Base-by-base conservation (phyloP, 2,888 invertebrate species). In the Linnaemya tessellans region DNA sequence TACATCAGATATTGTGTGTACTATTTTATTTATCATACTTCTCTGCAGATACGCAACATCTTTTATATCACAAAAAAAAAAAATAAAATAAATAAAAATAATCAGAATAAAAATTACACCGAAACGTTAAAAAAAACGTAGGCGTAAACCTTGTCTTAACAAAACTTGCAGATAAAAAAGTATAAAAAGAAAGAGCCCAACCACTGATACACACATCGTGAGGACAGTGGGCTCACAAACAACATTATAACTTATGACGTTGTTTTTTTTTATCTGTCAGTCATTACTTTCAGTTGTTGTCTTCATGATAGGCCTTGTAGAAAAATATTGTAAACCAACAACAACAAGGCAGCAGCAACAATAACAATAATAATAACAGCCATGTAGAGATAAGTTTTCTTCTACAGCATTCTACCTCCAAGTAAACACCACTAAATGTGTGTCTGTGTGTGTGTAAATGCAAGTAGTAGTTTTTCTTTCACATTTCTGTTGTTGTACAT, bases 221-320 rank as follows among this genome's bases (percentile, higher is more conserved):
- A 20, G 35, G 35, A 35, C 38, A 51, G 15, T 15, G 43, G 54
- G 15, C 13, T 64, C 25, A 56, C 22, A 54, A 20, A 49, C 18
- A 38, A 46, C 1, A 62, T 30, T 49, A 25, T 18, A 71, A n/a
- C 15, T 35, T 46, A 60, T 65, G 25, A 65, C 43, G 62, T 70
- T 70, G 20, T 18, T 65, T 73, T 77, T 82, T 67, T 68, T 82
- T 85, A 85, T 85, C 82, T 80, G 54, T 77, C 51, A 75, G 74
- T 82, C 75, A 82, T 85, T 82, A 85, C 79, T 80, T 78, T 82
- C 70, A 75, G 71, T 62, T 80, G 78, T 60, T 71, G 82, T 18
- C 65, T 77, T 64, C 49, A 56, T 71, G 49, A 58, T 82, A 78
- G 65, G 82, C 82, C 43, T 49, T 65, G 22, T 67, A 71, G 10